Evolutionary conservation across 1,140 invertebrate genomes (phyloP), one percentile per base, ranked within the genome.

Genomic region (Galleria mellonella): DNA sequence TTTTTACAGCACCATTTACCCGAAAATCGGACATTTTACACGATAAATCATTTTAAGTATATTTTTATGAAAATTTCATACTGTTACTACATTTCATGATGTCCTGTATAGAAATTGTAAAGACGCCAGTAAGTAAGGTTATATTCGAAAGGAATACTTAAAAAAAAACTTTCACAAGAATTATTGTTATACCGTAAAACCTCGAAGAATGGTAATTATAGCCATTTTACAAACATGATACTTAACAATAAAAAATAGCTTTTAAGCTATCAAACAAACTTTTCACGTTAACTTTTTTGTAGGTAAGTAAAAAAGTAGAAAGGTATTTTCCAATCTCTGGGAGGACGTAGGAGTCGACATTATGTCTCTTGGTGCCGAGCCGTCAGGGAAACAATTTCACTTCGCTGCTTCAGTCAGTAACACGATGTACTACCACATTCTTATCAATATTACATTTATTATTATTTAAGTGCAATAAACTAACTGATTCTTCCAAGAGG

Each of bases 251-350:
- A 61, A 61, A 63, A 58, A 43, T 55, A 51, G 48, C 47, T 47
- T 45, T 51, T 53, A 59, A 67, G 54, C 51, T 46, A 56, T 54
- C 40, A 52, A 49, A 51, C 39, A 42, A 54, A 63, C 48, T 67
- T 67, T 63, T 55, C 52, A 44, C 50, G 60, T 63, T 58, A 66
- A 68, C 61, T 65, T 73, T n/a, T 73, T 63, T 60, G 53, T 63
- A 67, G 37, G 15, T 27, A 14, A 57, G 61, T 55, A 62, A 52
- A 63, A 68, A 73, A 76, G 65, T 78, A 71, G 52, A 46, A 40
- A 58, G 62, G 54, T 51, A 68, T 71, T 68, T 75, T 78, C 63
- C 68, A 76, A 72, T 78, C 61, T 68, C 47, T 53, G 55, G 51
- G 51, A 47, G 51, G 48, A 54, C 55, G 47, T 37, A 38, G 49